phyloP scores from a whole-genome alignment of 2,888 invertebrate species.

The Oscheius sp. region DNA sequence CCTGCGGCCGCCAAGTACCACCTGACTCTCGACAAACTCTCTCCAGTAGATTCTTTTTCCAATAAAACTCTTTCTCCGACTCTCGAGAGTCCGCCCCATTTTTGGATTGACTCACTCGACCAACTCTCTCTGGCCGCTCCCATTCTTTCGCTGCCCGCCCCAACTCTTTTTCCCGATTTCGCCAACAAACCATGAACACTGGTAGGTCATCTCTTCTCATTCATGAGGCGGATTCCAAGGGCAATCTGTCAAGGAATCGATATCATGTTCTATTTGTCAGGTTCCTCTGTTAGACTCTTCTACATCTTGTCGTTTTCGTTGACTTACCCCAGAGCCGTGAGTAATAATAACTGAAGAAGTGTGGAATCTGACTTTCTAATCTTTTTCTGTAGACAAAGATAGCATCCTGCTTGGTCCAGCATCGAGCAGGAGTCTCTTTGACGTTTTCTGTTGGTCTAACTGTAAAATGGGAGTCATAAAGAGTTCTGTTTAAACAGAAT shows the following conservation, averaged over 20 bases:
- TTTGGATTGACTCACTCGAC: constrained; percentile 25
- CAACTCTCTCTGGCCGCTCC: background rate
- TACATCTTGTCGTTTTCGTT: too few species aligned
- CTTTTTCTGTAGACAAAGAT: background rate
- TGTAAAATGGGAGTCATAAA: too few species aligned
- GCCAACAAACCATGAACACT: background rate
- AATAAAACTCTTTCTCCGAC: background rate
- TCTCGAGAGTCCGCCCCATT: constrained; percentile 14
- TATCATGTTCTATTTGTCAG: too few species aligned
- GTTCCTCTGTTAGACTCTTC: too few species aligned
- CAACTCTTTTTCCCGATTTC: background rate
- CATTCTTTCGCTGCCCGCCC: background rate
- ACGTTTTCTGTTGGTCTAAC: too few species aligned
- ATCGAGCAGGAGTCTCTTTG: too few species aligned
- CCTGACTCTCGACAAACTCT: constrained; percentile 2
- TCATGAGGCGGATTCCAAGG: too few species aligned
- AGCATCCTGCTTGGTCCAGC: too few species aligned
- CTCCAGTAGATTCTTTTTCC: background rate
- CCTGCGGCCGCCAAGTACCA: constrained; percentile 53
- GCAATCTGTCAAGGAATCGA: too few species aligned
- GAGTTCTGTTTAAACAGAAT: too few species aligned
- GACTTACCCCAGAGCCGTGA: too few species aligned
- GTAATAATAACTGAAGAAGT: too few species aligned
- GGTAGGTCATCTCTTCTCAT: background rate
- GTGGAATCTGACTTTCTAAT: background rate